These are phyloP conservation scores for Coluber constrictor DNA, from an alignment of 2,797 vertebrate species.

Conservation along the genomic window DNA sequence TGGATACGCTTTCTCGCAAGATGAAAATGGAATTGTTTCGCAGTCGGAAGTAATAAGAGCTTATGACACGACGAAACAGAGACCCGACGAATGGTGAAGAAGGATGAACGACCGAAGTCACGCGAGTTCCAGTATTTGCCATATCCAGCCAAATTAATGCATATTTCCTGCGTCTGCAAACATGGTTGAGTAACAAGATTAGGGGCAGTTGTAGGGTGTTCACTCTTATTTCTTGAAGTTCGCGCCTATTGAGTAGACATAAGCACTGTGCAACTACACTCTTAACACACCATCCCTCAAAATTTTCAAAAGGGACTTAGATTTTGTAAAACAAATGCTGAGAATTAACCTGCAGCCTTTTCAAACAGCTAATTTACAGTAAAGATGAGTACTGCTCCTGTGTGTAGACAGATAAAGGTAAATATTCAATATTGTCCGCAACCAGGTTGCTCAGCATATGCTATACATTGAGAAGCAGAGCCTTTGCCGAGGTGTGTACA, in stretches of 20 bases:
- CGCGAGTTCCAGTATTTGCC: constrained; percentile 22
- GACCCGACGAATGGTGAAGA: constrained; percentile 92
- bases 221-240: constrained; percentile 71
- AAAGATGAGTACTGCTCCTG: constrained; percentile 46
- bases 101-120: constrained; percentile 66
- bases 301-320: constrained; percentile 73
- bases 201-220: constrained; percentile 62
- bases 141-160: constrained; percentile 43
- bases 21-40: constrained; percentile 96
- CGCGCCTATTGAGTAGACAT: constrained; percentile 77
- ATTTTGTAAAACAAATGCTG: constrained; percentile 67
- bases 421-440: constrained; percentile 19
- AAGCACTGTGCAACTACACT: constrained; percentile 79
- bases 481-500: constrained; percentile 47
- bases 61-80: constrained; percentile 97
- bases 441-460: constrained; percentile 35
- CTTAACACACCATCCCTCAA: constrained; percentile 67
- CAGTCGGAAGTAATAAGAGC: constrained; percentile 97
- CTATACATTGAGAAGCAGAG: constrained; percentile 40
- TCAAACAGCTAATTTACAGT: constrained; percentile 63
- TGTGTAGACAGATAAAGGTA: neutral
- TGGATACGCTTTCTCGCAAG: constrained; percentile 98
- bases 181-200: constrained; percentile 44
- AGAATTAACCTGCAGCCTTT: constrained; percentile 66
- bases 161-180: constrained; percentile 48